A percentile compares a stretch with the other conserved stretches of the same genome.
Evolutionary conservation across 2,113 vertebrate species (phyloP).

Genomic region (Esox niger): DNA sequence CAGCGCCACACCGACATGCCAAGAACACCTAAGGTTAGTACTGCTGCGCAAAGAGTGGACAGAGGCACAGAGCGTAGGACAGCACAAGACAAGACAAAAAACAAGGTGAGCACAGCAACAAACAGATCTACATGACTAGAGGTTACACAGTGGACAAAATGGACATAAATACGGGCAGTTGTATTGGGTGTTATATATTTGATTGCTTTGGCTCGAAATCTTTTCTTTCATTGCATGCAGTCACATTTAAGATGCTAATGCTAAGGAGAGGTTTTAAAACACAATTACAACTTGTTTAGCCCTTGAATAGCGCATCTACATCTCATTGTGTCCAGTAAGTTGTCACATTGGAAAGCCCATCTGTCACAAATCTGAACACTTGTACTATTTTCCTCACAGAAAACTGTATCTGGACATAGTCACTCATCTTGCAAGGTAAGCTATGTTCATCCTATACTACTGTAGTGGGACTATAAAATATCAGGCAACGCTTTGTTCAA

Average conservation of each 20-base stretch:
- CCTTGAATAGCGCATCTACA: background rate
- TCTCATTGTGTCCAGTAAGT: constrained; percentile 6
- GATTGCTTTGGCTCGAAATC: background rate
- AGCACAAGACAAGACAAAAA: constrained; percentile 68
- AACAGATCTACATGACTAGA: constrained; percentile 34
- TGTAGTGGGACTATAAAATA: background rate
- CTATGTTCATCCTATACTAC: constrained; percentile 2
- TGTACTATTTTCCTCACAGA: constrained; percentile 63
- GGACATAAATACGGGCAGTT: background rate
- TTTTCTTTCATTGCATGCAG: constrained; percentile 5
- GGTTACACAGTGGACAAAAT: background rate
- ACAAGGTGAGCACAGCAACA: constrained; percentile 61
- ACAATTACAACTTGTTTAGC: background rate
- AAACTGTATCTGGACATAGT: constrained; percentile 71
- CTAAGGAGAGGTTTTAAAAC: background rate
- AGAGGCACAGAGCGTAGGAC: constrained; percentile 64
- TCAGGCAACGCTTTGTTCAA: background rate
- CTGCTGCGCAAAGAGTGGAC: constrained; percentile 55
- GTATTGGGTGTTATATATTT: background rate
- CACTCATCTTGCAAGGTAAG: constrained; percentile 77
- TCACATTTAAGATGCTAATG: background rate
- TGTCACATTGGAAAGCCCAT: background rate
- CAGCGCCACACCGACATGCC: constrained; percentile 94
- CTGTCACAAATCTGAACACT: constrained; percentile 13
- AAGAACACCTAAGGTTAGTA: constrained; percentile 87